Conservation (phyloP, 2,888 invertebrate genomes). For the Auanema freiburgensis region DNA sequence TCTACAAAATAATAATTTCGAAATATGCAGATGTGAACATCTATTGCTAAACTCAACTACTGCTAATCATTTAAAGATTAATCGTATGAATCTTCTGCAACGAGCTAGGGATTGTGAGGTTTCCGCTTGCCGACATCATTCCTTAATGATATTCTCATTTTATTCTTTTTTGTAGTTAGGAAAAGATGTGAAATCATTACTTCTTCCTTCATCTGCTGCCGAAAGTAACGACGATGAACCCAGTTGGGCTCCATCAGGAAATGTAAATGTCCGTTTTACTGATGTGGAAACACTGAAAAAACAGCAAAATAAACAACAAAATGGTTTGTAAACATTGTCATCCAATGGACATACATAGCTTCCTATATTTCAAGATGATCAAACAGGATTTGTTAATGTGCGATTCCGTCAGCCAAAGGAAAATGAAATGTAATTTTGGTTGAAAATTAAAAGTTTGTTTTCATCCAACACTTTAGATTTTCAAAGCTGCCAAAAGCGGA, state of each 20-base stretch:
- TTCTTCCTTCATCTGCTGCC: neutral
- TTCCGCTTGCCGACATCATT: neutral
- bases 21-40: conserved; percentile 33
- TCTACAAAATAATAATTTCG: neutral
- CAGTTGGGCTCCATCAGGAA: conserved; percentile 36
- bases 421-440: neutral
- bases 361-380: neutral
- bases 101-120: conserved; percentile 42
- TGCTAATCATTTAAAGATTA: conserved; percentile 31
- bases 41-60: conserved; percentile 29
- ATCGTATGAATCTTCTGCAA: conserved; percentile 28
- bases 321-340: neutral
- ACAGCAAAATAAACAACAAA: neutral
- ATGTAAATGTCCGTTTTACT: conserved; percentile 34
- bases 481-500: conserved; percentile 1
- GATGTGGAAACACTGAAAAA: conserved; percentile 21
- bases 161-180: conserved; percentile 6
- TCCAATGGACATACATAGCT: neutral
- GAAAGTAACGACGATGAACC: conserved; percentile 23
- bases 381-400: conserved; percentile 33
- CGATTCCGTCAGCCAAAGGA: conserved; percentile 14
- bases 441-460: neutral
- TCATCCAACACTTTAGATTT: neutral
- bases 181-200: neutral
- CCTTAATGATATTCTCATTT: conserved; percentile 14